Conservation (phyloP, 2,888 invertebrate species). For the Argyresthia goedartella region DNA sequence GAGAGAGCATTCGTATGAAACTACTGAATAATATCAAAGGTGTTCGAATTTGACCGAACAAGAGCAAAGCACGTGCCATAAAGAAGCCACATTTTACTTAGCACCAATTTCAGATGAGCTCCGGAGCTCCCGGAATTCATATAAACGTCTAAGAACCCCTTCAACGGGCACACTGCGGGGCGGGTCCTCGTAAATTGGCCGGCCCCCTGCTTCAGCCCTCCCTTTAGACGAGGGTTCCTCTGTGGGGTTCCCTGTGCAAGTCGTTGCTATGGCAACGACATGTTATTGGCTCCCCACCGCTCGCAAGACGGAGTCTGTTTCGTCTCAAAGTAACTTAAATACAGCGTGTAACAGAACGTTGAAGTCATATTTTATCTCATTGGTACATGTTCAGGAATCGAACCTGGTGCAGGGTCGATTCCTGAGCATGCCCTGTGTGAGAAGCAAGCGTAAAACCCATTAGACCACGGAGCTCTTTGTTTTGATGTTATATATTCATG, state of each 20-base stretch:
- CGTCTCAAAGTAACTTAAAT: conserved; percentile 8
- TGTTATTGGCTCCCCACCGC: conserved; percentile 60
- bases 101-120: neutral
- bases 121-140: neutral
- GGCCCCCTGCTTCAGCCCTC: conserved; percentile 31
- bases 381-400: too few relatives aligned
- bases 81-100: neutral
- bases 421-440: too few relatives aligned
- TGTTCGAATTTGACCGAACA: conserved; percentile 2
- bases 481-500: too few relatives aligned
- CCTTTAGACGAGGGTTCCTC: conserved; percentile 42
- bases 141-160: neutral
- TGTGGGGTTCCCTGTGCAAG: conserved; percentile 34
- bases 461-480: too few relatives aligned
- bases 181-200: conserved; percentile 44
- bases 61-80: neutral
- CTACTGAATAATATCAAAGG: neutral
- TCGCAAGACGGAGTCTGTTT: conserved; percentile 24
- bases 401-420: too few relatives aligned
- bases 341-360: neutral
- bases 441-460: too few relatives aligned
- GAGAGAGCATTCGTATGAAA: too few relatives aligned
- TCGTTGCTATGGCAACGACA: conserved; percentile 53
- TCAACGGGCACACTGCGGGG: conserved; percentile 13
- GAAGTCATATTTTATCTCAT: too few relatives aligned